Evolutionary conservation across 2,797 vertebrate genomes (phyloP).

Genomic region (Anableps anableps): DNA sequence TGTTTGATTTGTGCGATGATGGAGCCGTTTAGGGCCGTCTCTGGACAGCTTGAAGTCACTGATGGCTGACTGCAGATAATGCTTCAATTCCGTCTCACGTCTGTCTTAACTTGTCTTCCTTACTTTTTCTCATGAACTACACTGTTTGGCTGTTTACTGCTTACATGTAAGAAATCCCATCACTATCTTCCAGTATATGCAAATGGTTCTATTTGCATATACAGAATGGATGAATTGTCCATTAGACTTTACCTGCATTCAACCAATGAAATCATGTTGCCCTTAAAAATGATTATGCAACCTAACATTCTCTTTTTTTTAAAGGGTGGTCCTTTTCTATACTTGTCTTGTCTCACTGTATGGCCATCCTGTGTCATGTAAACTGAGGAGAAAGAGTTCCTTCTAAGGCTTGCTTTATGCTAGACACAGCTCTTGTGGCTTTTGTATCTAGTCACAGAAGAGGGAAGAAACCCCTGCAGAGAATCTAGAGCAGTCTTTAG

Average conservation of each 20-base stretch:
- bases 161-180: neutral
- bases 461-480: slow-evolving; percentile 85
- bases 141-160: neutral
- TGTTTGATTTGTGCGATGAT: too few species aligned
- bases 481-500: slow-evolving; percentile 87
- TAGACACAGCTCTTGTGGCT: slow-evolving; percentile 86
- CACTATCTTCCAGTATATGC: neutral
- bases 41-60: too few species aligned
- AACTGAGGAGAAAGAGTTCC: slow-evolving; percentile 45
- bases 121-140: neutral
- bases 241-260: neutral
- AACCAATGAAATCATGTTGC: neutral
- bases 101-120: neutral
- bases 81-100: neutral
- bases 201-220: neutral
- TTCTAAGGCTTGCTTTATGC: slow-evolving; percentile 80
- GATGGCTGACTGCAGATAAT: neutral
- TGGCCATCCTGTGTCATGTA: slow-evolving; percentile 34
- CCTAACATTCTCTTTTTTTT: neutral
- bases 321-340: slow-evolving; percentile 10
- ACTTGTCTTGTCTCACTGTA: slow-evolving; percentile 24
- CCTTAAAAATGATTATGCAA: neutral
- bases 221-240: neutral
- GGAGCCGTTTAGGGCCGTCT: too few species aligned
- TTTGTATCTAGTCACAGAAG: slow-evolving; percentile 89